Evolutionary conservation across 2,888 invertebrate species (phyloP).

Genomic region (Leptinotarsa juncta): DNA sequence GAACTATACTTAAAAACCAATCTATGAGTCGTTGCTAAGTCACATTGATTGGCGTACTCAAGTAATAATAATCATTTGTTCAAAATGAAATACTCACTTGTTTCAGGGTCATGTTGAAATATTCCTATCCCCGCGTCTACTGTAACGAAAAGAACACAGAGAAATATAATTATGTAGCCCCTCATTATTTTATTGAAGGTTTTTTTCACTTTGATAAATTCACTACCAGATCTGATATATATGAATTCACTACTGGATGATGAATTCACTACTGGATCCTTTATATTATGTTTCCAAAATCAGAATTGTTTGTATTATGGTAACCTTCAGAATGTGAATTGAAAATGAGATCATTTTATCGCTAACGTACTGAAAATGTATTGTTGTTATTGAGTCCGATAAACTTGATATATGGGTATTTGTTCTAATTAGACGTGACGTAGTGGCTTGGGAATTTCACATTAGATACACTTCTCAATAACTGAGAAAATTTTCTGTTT

Average conservation of each 20-base stretch:
- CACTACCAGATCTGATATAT: background rate
- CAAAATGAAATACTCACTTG: constrained; percentile 20
- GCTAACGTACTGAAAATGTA: background rate
- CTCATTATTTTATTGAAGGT: background rate
- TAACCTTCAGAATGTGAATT: background rate
- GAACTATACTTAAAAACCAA: no score
- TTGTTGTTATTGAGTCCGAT: background rate
- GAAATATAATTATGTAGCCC: constrained; percentile 6
- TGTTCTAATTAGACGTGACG: background rate
- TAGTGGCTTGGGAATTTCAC: no score
- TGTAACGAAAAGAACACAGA: constrained; percentile 17
- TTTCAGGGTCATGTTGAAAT: constrained; percentile 24
- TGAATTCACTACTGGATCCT: background rate
- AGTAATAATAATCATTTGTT: background rate
- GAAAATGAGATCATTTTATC: background rate
- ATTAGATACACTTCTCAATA: no score
- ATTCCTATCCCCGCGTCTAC: constrained; percentile 27
- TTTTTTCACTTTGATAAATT: background rate
- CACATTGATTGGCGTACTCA: no score
- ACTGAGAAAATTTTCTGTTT: no score
- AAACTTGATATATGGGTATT: background rate
- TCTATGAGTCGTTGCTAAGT: no score
- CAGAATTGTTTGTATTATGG: background rate
- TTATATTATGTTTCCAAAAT: background rate
- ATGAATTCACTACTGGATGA: background rate